Evolutionary conservation across 2,797 vertebrate species (phyloP).

Genomic region (Manis javanica): DNA sequence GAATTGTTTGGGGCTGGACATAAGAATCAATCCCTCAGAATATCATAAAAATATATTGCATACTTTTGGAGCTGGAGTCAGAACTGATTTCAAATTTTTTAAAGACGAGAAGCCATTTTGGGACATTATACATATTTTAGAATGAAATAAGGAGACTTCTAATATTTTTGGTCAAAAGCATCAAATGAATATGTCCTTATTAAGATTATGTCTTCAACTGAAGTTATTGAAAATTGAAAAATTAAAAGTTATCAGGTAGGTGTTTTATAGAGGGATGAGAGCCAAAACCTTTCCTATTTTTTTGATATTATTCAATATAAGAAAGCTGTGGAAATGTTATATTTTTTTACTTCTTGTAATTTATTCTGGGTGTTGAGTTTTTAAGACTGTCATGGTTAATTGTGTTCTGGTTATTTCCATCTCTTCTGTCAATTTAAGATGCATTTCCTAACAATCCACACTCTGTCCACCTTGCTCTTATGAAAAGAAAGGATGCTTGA

Average conservation of each 20-base stretch:
- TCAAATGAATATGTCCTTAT: not conserved
- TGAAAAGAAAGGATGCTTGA: not conserved
- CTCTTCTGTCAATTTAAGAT: not conserved
- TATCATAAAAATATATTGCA: not conserved
- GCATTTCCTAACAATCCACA: not conserved
- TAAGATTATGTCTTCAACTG: not conserved
- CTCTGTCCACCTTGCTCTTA: not conserved
- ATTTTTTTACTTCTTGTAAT: not conserved
- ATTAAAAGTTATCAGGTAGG: not conserved
- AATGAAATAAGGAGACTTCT: not conserved
- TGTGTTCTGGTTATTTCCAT: not conserved
- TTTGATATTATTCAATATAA: conserved; percentile 32
- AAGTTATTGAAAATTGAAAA: conserved; percentile 23
- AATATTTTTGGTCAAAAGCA: not conserved
- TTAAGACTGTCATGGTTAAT: not conserved
- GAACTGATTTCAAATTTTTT: not conserved
- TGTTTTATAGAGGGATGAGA: not conserved
- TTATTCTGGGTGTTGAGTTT: not conserved
- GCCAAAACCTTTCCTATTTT: not conserved
- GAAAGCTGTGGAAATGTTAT: not conserved
- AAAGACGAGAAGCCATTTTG: not conserved
- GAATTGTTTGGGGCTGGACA: not conserved
- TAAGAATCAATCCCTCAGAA: not conserved
- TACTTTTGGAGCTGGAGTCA: not conserved
- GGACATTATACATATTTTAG: not conserved